Evolutionary conservation across 2,888 invertebrate genomes (phyloP), one percentile per base, ranked within the genome.

Genomic region (Fragum fragum): DNA sequence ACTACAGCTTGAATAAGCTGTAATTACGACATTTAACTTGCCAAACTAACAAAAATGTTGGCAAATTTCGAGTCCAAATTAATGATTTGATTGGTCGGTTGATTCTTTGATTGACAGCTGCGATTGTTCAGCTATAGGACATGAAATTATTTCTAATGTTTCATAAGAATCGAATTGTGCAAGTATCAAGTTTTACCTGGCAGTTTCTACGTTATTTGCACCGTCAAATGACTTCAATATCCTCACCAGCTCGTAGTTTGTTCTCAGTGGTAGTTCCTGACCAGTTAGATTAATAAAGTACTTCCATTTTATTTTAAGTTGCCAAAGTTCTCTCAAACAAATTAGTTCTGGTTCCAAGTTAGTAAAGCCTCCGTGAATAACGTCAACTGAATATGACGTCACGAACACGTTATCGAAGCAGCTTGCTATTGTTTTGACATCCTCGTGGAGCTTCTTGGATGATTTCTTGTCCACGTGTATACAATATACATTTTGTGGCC

Each of bases 251-350:
- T 59, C 59, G 26, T 26, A 26, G 6, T 59, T 59, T 16, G 59
- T 59, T 29, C 59, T 59, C 28, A 59, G 18, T 28, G 59, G 28
- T 1, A 59, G 29, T 18, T 59, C 59, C 18, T 59, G 59, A 1
- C 59, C 59, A 26, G 59, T 59, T 26, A 59, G 16, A 28, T 59
- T 59, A 26, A 59, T 59, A 26, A 59, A 59, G 26, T 59, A 59
- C 28, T 59, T 59, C 59, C 59, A 59, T 16, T 59, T 9, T 59
- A 29, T 28, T 59, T 1, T 59, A 21, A 7, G 21, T 1, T 59
- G 6, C 59, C 59, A 59, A 7, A 59, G 26, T 59, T 14, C 59
- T 5, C 26, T 59, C 16, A 59, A 29, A 29, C 59, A 59, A 7
- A 28, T 29, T 14, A 59, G 21, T 28, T 59, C 59, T 28, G 59